A percentile compares a stretch with the other conserved stretches of the same genome.
Evolutionary conservation across 2,113 vertebrate species (phyloP).

Genomic region (Thymallus thymallus): DNA sequence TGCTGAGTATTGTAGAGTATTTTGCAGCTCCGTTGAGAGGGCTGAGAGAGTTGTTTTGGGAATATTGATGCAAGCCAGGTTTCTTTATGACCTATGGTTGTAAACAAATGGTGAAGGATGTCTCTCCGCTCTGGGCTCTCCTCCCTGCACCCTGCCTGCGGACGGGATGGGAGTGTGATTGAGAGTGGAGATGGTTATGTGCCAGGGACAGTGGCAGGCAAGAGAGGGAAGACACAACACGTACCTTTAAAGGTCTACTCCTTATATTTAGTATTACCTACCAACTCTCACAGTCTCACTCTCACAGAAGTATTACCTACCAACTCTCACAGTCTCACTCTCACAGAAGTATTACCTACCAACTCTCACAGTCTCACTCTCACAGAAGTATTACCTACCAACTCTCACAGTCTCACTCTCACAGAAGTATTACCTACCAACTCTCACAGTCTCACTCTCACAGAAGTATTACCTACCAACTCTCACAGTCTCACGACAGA

Average conservation of each 20-base stretch:
- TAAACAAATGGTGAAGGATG: slow-evolving; percentile 46
- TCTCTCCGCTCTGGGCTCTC: background rate
- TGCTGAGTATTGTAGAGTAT: slow-evolving; percentile 36
- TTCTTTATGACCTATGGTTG: slow-evolving; percentile 55
- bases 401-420: no score
- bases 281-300: no score
- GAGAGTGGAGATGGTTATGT: slow-evolving; percentile 59
- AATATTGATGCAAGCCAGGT: slow-evolving; percentile 57
- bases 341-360: no score
- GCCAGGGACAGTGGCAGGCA: slow-evolving; percentile 54
- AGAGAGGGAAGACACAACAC: slow-evolving; percentile 1
- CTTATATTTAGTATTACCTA: no score
- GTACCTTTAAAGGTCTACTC: background rate
- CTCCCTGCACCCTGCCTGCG: background rate
- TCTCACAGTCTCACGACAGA: no score
- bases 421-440: no score
- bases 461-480: no score
- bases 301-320: no score
- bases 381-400: no score
- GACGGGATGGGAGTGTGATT: slow-evolving; percentile 36
- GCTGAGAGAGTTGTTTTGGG: slow-evolving; percentile 42
- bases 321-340: no score
- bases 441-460: no score
- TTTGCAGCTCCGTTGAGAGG: slow-evolving; percentile 47
- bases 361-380: no score